phyloP scores from a whole-genome alignment of 2,888 invertebrate genomes.

The Darwinula stevensoni region DNA sequence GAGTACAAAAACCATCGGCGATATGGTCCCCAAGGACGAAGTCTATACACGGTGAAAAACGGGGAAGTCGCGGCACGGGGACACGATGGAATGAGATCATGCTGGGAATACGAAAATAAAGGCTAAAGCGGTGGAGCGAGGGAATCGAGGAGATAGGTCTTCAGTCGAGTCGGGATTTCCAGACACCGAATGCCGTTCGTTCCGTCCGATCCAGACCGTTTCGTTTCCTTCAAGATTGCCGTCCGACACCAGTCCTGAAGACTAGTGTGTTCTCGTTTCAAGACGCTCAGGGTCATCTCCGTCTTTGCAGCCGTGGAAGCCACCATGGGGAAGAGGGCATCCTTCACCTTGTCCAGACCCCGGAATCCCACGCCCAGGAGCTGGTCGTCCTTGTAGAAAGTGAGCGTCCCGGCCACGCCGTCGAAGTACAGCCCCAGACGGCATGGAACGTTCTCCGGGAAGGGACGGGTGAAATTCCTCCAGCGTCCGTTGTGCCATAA shows the following conservation, averaged over 20 bases:
- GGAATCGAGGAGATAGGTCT: too few species aligned
- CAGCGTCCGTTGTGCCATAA: conserved; percentile 34
- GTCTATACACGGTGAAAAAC: too few species aligned
- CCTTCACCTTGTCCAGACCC: conserved; percentile 27
- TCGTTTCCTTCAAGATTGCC: too few species aligned
- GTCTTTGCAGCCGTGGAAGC: conserved; percentile 43
- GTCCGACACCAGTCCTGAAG: conserved; percentile 36
- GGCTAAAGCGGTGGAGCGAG: too few species aligned
- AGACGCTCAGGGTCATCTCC: conserved; percentile 30
- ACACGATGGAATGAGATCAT: too few species aligned
- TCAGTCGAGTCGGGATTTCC: not conserved
- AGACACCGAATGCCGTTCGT: conserved; percentile 5
- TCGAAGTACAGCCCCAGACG: conserved; percentile 35
- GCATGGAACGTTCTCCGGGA: conserved; percentile 34
- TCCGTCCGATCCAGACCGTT: too few species aligned
- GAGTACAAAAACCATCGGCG: too few species aligned
- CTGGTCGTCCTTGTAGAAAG: conserved; percentile 35
- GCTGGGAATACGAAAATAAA: too few species aligned
- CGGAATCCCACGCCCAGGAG: conserved; percentile 37
- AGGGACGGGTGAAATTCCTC: conserved; percentile 30
- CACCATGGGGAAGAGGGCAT: conserved; percentile 33
- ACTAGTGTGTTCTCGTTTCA: conserved; percentile 29
- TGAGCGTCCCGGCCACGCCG: conserved; percentile 32
- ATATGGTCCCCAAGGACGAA: too few species aligned
- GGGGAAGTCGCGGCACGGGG: too few species aligned